Percentiles rank a stretch among this genome's conserved stretches.
Evolutionary conservation across 2,113 vertebrate species (phyloP).

Genomic region (Clarias macrocephalus): DNA sequence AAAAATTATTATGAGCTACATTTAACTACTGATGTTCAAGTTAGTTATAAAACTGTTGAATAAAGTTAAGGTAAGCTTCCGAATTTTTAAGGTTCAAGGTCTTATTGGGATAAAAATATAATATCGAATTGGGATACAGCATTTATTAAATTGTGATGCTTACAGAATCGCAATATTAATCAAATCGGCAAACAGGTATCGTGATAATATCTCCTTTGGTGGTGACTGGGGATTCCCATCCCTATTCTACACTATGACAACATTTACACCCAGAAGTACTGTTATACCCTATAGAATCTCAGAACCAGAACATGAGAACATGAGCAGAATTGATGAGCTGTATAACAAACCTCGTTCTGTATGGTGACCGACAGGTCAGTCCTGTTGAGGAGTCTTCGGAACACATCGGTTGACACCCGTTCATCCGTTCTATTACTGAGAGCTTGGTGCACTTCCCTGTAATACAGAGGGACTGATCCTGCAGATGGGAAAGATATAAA

Average conservation of each 20-base stretch:
- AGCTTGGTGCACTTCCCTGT: constrained; percentile 76
- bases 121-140: too few species aligned
- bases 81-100: too few species aligned
- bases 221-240: too few species aligned
- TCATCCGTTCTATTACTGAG: constrained; percentile 72
- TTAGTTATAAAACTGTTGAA: too few species aligned
- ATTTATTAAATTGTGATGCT: too few species aligned
- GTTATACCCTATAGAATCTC: not conserved
- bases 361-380: constrained; percentile 65
- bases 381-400: constrained; percentile 72
- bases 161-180: too few species aligned
- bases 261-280: not conserved
- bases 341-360: constrained; percentile 69
- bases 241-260: not conserved
- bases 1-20: too few species aligned
- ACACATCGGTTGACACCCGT: constrained; percentile 71
- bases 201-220: too few species aligned
- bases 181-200: too few species aligned
- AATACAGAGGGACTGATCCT: constrained; percentile 79
- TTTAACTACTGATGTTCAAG: too few species aligned
- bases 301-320: not conserved
- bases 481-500: constrained; percentile 44
- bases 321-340: not conserved
- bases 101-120: too few species aligned
- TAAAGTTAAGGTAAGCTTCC: too few species aligned